Conservation (phyloP, 2,113 vertebrate species). For the Ancistrus triradiatus region DNA sequence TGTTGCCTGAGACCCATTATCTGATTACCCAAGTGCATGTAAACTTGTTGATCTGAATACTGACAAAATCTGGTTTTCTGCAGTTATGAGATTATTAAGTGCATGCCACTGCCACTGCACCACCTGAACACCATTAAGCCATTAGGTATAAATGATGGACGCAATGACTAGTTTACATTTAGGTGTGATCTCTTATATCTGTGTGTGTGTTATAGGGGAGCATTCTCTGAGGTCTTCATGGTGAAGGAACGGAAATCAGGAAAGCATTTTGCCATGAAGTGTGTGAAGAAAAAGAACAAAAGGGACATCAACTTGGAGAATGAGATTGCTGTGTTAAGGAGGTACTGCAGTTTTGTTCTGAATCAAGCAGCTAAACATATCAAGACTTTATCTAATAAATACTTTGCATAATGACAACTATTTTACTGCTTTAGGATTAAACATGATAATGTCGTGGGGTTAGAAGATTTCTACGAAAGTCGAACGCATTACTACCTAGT, state of each 20-base stretch:
- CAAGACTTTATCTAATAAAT: neutral
- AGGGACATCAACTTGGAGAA: conserved; percentile 86
- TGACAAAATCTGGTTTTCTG: too few species aligned
- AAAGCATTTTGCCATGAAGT: conserved; percentile 88
- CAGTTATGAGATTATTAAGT: too few species aligned
- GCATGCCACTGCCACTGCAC: too few species aligned
- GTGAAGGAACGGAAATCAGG: conserved; percentile 89
- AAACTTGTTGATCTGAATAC: too few species aligned
- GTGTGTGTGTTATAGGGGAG: conserved; percentile 73
- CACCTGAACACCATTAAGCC: too few species aligned
- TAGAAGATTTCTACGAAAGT: conserved; percentile 95
- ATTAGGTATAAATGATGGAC: too few species aligned
- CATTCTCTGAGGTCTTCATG: conserved; percentile 94
- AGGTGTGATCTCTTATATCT: too few species aligned
- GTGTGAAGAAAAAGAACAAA: conserved; percentile 90
- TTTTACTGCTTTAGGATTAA: conserved; percentile 75
- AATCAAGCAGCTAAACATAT: neutral
- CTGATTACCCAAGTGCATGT: too few species aligned
- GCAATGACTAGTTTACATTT: too few species aligned
- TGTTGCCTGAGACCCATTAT: too few species aligned
- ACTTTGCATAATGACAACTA: neutral
- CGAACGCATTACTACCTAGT: conserved; percentile 89
- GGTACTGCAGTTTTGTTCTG: conserved; percentile 62
- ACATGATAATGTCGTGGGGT: conserved; percentile 89
- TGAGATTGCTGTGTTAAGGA: conserved; percentile 88